Base-by-base conservation (phyloP, 2,797 vertebrate species). In the Eulemur albifrons region DNA sequence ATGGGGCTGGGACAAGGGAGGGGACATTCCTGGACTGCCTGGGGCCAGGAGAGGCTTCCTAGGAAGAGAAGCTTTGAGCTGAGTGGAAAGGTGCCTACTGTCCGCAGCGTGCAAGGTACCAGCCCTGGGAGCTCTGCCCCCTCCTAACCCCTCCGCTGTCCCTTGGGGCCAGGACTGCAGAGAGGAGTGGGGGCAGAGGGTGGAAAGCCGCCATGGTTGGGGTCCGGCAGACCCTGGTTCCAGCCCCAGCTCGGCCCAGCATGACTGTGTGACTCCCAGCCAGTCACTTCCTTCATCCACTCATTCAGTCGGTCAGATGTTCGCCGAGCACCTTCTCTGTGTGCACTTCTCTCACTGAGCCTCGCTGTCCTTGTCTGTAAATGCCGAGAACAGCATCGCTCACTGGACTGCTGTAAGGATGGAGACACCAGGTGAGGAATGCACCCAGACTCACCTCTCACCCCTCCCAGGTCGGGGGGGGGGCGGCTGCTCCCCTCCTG, bases 21-120 rank as follows among this genome's bases (percentile, higher is more conserved):
- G 5, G 9, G 32, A n/a, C 15, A 10, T 35, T 52, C 30, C 25
- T 48, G 5, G 50, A 20, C 57, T 32, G 27, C 38, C 72, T 45
- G 14, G 61, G 32, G 32, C 81, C 40, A 38, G 17, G 50, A 48
- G 40, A 23, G 18, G 30, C 32, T 35, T 50, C 67, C 43, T 2
- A n/a, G 69, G 27, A 14, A 38, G 57, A 38, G n/a, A 45, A 79
- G 15, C 2, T 81, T 59, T 72, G 38, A 40, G 9, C 75, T 54
- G 23, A 38, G 73, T 54, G 20, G 65, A 84, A 69, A 50, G 54
- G 6, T 40, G 30, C 35, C 45, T 80, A 10, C 38, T 43, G 32
- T 45, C 35, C 25, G 3, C 50, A 15, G 12, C 2, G 13, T 70
- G 21, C 3, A 0, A 7, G 38, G 45, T n/a, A 35, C 77, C 32